Percentiles rank a stretch among this genome's conserved stretches.
phyloP scores from a whole-genome alignment of 2,797 vertebrate species.

The Karalla daura region DNA sequence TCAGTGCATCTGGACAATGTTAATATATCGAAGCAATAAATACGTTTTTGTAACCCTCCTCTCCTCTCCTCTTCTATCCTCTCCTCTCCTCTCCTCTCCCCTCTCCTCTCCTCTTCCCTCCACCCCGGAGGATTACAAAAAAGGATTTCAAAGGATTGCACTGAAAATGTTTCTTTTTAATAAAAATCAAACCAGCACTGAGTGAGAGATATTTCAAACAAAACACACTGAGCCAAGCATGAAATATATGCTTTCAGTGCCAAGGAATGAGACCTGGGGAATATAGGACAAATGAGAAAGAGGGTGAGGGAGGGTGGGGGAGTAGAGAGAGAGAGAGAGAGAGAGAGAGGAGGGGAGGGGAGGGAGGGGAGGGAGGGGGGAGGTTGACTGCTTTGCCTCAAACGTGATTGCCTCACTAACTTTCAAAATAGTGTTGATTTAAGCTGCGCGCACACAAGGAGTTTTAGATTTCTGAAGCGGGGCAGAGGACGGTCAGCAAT shows the following conservation, averaged over 20 bases:
- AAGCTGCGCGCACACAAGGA: conserved; percentile 69
- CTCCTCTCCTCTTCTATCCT: no score
- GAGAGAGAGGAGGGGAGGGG: no score
- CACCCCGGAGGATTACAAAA: conserved; percentile 58
- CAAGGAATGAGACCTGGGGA: conserved; percentile 63
- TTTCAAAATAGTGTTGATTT: conserved; percentile 80
- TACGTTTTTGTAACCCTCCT: conserved; percentile 45
- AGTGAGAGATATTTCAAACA: conserved; percentile 68
- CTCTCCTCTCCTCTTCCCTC: no score
- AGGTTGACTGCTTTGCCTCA: conserved; percentile 52
- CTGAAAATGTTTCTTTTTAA: conserved; percentile 71
- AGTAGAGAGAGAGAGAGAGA: no score
- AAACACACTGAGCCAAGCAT: conserved; percentile 60
- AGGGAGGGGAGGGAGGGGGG: conserved; percentile 12
- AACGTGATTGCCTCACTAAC: conserved; percentile 76
- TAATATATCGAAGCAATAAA: conserved; percentile 70
- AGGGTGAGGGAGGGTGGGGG: conserved; percentile 29
- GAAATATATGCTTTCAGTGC: conserved; percentile 64
- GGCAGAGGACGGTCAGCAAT: conserved; percentile 59
- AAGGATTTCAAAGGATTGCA: conserved; percentile 64
- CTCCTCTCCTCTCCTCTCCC: no score
- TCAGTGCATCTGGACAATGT: conserved; percentile 66
- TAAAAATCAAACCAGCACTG: conserved; percentile 65
- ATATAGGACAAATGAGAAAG: conserved; percentile 66
- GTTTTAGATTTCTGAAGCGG: conserved; percentile 66